These are phyloP conservation scores for Pungitius pungitius DNA, from an alignment of 2,113 vertebrate genomes.

Conservation along the genomic window DNA sequence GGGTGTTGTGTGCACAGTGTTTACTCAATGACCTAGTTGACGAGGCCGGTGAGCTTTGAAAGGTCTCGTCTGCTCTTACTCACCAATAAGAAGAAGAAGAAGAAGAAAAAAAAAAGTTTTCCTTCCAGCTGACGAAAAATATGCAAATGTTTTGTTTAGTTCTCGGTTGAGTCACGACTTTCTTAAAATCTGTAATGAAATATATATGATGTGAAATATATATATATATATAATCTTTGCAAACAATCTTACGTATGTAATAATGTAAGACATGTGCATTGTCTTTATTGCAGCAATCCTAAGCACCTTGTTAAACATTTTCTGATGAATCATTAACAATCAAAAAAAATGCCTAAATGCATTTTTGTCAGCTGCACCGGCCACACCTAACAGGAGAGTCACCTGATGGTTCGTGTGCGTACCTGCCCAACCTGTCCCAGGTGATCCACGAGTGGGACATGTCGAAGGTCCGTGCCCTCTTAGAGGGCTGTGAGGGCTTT, in stretches of 20 bases:
- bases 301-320: neutral
- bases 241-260: too few species aligned
- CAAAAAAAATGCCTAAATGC: constrained; percentile 27
- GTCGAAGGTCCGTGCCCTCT: constrained; percentile 12
- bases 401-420: constrained; percentile 52
- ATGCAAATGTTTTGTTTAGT: neutral
- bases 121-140: constrained; percentile 4
- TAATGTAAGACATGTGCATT: too few species aligned
- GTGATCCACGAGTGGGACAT: constrained; percentile 44
- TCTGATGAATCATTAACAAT: constrained; percentile 2
- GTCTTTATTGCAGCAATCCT: neutral
- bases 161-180: neutral
- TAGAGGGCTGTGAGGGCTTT: neutral
- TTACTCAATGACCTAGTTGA: constrained; percentile 37
- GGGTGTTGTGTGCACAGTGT: constrained; percentile 10
- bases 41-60: constrained; percentile 21
- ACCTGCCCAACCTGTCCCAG: constrained; percentile 66
- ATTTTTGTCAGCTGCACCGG: constrained; percentile 36
- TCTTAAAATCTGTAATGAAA: neutral
- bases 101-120: too few species aligned
- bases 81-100: too few species aligned
- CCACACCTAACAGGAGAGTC: constrained; percentile 57
- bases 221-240: neutral
- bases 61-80: constrained; percentile 10
- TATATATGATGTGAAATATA: neutral